Evolutionary conservation across 2,888 invertebrate genomes (phyloP), one percentile per base, ranked within the genome.

Genomic region (Drosophila conformis): DNA sequence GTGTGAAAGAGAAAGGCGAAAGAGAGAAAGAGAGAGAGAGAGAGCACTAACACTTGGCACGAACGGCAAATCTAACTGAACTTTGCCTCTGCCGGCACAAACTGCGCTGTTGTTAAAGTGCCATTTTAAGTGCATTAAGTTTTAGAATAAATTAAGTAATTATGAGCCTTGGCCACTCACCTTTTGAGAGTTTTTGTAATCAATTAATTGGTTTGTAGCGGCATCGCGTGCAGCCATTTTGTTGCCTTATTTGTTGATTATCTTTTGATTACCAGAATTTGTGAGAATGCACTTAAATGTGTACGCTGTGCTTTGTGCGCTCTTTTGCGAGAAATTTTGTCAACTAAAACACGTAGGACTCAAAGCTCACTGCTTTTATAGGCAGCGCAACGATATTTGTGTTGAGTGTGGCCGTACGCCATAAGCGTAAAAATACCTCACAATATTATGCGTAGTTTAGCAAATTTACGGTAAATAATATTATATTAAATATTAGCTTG

Each of bases 131-230:
- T 21, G 46, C 46, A 21, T 46, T 46, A 15, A 46, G 4, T 25
- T 46, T 27, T 1, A 15, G 4, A 46, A 25, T 25, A 25, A 46
- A 46, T 46, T 46, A 15, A 25, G 15, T 35, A 11, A 51, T 13
- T 38, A 29, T 31, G 31, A 29, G 18, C 35, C 35, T 40, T 31
- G 8, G 2, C 8, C 48, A 92, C 93, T 92, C 93, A 96, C 96
- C 94, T 95, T 95, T 52, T 94, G 88, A 54, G 91, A 90, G 84
- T 95, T 95, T 91, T 95, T 95, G 92, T 94, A 95, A 76, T 94
- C 94, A 77, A 94, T 93, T 62, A 96, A 94, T 92, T 96, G 96
- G 80, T 96, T 95, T 46, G 95, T 84, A 31, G 96, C 94, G 57
- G 95, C 94, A 81, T 95, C 95, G 78, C 96, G 94, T 63, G 68